Evolutionary conservation across 2,888 invertebrate genomes (phyloP).

Genomic region (Mycalesis mineus): DNA sequence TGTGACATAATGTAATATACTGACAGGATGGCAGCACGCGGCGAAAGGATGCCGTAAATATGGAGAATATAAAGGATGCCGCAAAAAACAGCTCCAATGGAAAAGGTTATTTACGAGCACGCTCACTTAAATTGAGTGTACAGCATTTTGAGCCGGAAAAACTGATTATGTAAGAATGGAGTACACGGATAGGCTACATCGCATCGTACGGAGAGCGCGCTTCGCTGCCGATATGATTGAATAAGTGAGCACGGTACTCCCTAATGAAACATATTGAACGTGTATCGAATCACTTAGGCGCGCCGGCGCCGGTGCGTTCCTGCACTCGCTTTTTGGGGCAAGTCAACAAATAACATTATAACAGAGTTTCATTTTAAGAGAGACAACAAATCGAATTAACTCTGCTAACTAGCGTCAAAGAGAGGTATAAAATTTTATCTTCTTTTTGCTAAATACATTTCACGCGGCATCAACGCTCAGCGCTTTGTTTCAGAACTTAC

Average conservation of each 20-base stretch:
- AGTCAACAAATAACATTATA: conserved; percentile 71
- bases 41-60: background rate
- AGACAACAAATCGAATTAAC: conserved; percentile 75
- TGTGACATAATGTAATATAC: conserved; percentile 5
- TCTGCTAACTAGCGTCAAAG: conserved; percentile 68
- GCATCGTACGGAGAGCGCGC: conserved; percentile 45
- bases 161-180: conserved; percentile 66
- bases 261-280: conserved; percentile 78
- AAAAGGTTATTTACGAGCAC: conserved; percentile 38
- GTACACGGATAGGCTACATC: conserved; percentile 49
- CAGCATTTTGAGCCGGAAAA: conserved; percentile 44
- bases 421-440: conserved; percentile 59
- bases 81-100: conserved; percentile 28
- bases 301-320: conserved; percentile 60
- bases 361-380: conserved; percentile 70
- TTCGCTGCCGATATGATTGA: conserved; percentile 68
- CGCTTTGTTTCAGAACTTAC: conserved; percentile 63
- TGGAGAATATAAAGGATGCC: conserved; percentile 9
- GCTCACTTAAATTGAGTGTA: conserved; percentile 55
- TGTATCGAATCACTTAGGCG: conserved; percentile 77
- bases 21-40: background rate
- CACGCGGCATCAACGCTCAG: conserved; percentile 53
- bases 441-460: conserved; percentile 68
- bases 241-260: conserved; percentile 68
- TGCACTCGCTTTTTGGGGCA: conserved; percentile 66